Evolutionary conservation across 2,888 invertebrate species (phyloP).

Genomic region (Caenorhabditis plicata): DNA sequence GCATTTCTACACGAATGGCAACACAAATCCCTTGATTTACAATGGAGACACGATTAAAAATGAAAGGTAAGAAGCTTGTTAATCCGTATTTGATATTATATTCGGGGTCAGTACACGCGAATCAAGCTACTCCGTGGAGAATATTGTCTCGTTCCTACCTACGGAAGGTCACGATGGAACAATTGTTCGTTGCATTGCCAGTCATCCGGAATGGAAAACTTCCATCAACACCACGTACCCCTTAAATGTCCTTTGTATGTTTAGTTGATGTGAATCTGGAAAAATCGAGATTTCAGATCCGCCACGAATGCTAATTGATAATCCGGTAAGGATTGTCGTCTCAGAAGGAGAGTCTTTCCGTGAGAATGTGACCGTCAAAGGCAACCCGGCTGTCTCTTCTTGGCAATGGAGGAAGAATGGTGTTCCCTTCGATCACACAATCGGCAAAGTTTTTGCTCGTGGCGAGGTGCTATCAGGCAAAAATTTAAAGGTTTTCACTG

Average conservation of each 20-base stretch:
- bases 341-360: constrained; percentile 62
- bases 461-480: constrained; percentile 45
- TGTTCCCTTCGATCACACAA: constrained; percentile 51
- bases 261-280: background rate
- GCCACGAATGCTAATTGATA: constrained; percentile 54
- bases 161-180: constrained; percentile 56
- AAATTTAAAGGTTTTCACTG: too few species aligned
- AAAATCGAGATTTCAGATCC: constrained; percentile 57
- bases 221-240: constrained; percentile 46
- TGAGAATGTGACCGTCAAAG: constrained; percentile 59
- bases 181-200: constrained; percentile 56
- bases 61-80: constrained; percentile 37
- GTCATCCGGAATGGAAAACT: constrained; percentile 57
- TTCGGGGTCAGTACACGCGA: constrained; percentile 38
- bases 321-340: constrained; percentile 55
- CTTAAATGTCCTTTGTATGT: constrained; percentile 58
- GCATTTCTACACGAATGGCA: constrained; percentile 41
- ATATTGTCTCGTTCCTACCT: constrained; percentile 55
- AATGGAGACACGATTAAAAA: constrained; percentile 46
- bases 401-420: constrained; percentile 61
- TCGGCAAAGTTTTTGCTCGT: constrained; percentile 53
- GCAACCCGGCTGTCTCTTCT: constrained; percentile 58
- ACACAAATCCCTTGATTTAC: constrained; percentile 28
- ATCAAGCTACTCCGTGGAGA: constrained; percentile 35
- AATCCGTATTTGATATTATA: constrained; percentile 1